Evolutionary conservation across 2,888 invertebrate species (phyloP), one percentile per base, ranked within the genome.

Genomic region (Ramazzottius varieornatus): DNA sequence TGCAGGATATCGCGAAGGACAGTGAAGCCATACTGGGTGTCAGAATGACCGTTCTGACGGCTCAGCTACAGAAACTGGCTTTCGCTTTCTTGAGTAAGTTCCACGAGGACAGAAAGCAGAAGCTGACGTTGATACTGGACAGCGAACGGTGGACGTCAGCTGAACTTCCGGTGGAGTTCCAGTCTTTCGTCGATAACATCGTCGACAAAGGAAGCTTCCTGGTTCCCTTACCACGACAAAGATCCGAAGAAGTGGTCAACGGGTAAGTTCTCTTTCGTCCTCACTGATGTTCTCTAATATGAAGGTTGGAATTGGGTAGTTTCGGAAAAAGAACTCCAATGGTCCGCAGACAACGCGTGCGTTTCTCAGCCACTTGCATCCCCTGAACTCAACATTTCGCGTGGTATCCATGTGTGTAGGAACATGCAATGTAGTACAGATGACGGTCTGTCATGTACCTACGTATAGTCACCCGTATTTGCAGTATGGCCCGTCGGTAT

Each of bases 91-190:
- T 92, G 65, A 86, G 86, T 73, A 83, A 85, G 72, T 89, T 96
- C 75, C 94, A 96, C 76, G 81, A 83, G 46, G 89, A 91, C 72
- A 81, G 88, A 63, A 87, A 88, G 76, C 83, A 82, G 65, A 90
- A 91, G 76, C 78, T 96, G 65, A 85, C 74, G 77, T 76, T 68
- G 68, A 81, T 91, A 46, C 79, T 96, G 63, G 93, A 93, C 74
- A 83, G 83, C 68, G 96, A 96, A 76, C 80, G 87, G 67, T 96
- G 96, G 96, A 89, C 87, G 73, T 83, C 86, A 70, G 87, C 90
- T 1, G 90, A 92, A 72, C 88, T 94, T 65, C 88, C 92, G 0
- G 80, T 81, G 69, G 88, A 90, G 73, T 86, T 93, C 74, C 94
- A 96, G 77, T 81, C 83, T 70, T 81, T 92, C 67, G 84, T 91